Evolutionary conservation across 2,797 vertebrate genomes (phyloP).

Genomic region (Geotria australis): DNA sequence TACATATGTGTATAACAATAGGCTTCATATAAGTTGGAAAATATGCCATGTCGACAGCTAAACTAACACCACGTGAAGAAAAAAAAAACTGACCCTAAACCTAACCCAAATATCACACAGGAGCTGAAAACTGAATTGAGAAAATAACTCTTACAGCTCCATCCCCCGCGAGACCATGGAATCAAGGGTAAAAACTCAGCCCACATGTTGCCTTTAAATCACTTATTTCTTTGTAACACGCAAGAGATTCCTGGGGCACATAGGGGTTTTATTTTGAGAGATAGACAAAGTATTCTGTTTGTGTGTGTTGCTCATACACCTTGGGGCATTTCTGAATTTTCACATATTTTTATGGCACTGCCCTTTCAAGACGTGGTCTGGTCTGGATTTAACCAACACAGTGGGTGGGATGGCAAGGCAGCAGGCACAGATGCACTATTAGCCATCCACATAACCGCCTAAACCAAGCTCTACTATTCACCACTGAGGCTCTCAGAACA

Average conservation of each 20-base stretch:
- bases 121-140: background rate
- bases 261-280: background rate
- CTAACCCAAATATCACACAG: background rate
- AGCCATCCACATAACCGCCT: no score
- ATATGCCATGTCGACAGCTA: background rate
- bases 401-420: no score
- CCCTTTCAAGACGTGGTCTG: no score
- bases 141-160: background rate
- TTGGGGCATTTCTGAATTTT: no score
- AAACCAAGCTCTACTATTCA: no score
- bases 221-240: background rate
- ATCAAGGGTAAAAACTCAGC: background rate
- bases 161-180: background rate
- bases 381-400: no score
- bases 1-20: background rate
- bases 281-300: background rate
- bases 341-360: no score
- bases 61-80: background rate
- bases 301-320: background rate
- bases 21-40: constrained; percentile 1
- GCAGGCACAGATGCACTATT: no score
- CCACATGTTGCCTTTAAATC: background rate
- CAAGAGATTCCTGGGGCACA: constrained; percentile 2
- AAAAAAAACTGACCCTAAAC: background rate
- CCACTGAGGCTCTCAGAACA: no score